Conservation (phyloP, 92 coral and sea anemone species). For the Zoanthus solanderi region DNA sequence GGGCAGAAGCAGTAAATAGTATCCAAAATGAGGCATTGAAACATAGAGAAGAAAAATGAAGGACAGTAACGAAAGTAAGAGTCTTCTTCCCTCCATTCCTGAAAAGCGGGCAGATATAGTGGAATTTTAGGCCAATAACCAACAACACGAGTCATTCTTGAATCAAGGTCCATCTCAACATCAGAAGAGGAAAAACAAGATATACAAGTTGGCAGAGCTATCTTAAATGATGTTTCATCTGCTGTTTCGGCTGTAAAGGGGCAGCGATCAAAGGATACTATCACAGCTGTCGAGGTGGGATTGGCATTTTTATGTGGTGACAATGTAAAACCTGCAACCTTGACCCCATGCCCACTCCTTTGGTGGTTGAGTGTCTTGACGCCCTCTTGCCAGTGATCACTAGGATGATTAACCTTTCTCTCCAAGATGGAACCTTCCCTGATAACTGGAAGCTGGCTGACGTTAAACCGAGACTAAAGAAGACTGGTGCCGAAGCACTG, state of each 20-base stretch:
- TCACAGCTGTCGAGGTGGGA: slow-evolving; percentile 46
- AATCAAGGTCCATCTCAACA: neutral
- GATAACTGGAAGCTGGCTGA: no score
- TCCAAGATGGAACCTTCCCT: no score
- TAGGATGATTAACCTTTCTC: no score
- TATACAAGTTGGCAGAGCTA: slow-evolving; percentile 17
- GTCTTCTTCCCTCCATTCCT: slow-evolving; percentile 36
- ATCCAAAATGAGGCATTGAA: neutral
- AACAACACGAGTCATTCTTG: neutral
- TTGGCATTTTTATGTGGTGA: slow-evolving; percentile 47
- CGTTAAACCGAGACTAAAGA: no score
- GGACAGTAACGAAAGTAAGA: slow-evolving; percentile 17
- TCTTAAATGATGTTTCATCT: slow-evolving; percentile 40
- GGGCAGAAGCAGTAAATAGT: neutral
- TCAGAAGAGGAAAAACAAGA: slow-evolving; percentile 35
- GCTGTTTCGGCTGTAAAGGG: slow-evolving; percentile 39
- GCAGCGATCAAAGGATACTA: slow-evolving; percentile 49
- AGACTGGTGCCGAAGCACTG: no score
- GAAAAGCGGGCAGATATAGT: slow-evolving; percentile 35
- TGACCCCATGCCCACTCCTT: no score
- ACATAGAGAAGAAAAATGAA: slow-evolving; percentile 19
- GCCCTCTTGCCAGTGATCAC: no score
- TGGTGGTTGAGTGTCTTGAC: no score
- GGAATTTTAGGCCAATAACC: slow-evolving; percentile 21
- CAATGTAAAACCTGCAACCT: neutral